Evolutionary conservation across 1,140 invertebrate genomes (phyloP), one percentile per base, ranked within the genome.

Genomic region (Centruroides sculpturatus): DNA sequence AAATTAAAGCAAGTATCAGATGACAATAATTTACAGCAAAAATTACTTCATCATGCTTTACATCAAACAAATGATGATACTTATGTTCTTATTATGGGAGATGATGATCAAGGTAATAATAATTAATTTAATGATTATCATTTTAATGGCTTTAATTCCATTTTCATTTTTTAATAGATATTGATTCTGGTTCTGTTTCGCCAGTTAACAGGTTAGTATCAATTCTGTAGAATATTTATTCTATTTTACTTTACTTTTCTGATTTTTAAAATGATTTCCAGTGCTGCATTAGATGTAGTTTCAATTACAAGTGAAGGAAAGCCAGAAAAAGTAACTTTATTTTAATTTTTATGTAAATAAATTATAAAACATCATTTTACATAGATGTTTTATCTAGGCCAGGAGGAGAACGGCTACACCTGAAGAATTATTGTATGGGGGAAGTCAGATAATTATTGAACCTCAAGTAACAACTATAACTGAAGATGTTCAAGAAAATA

Each of bases 11-110:
- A 86, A 72, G 80, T 85, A 1, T 81, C 85, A 65, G 84, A 87
- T 71, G 85, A 87, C 68, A 87, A 82, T 65, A 79, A 81, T 34
- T 79, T 88, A 3, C 86, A 89, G 66, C 83, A 87, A 69, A 85
- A 90, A 68, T 75, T 92, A 47, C 71, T 92, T 13, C 82, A 88
- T 34, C 62, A 64, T 60, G 59, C 60, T 57, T 36, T 64, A 13
- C 59, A 64, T 46, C 62, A 64, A 58, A 47, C 55, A 36, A 64
- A 60, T 64, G 62, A 60, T 11, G 58, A 60, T 60, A 55, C 58
- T 35, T 41, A 59, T 55, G 57, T 50, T n/a, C 56, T 56, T 36
- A 48, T 59, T 47, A 56, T 23, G 41, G 49, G 57, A n/a, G 34
- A 47, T 11, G 46, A 56, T 59, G n/a, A 23, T 50, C 56, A 58